These are phyloP conservation scores for Taxidea taxus DNA, from an alignment of 2,113 vertebrate species.

Conservation along the genomic window DNA sequence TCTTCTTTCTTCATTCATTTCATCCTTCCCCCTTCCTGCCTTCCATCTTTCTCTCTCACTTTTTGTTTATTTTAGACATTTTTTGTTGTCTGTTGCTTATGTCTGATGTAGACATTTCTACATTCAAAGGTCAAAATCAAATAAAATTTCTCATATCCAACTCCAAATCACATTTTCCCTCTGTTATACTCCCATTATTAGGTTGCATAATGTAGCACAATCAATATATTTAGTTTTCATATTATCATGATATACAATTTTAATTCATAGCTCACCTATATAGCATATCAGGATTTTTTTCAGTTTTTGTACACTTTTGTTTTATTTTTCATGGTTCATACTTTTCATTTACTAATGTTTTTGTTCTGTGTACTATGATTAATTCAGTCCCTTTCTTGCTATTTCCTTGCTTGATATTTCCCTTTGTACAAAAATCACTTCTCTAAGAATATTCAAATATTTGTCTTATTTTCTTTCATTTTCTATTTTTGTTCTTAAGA, in stretches of 20 bases:
- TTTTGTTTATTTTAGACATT: neutral
- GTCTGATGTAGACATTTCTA: neutral
- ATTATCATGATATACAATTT: neutral
- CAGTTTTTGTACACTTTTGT: neutral
- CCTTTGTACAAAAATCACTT: neutral
- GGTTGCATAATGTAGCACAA: neutral
- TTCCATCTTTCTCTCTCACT: no score
- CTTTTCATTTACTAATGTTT: neutral
- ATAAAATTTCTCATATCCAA: neutral
- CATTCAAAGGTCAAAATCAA: neutral
- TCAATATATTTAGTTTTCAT: neutral
- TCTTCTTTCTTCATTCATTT: neutral
- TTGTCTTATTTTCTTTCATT: neutral
- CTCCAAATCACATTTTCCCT: neutral
- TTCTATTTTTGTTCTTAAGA: neutral
- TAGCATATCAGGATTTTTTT: neutral
- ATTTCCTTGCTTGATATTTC: neutral
- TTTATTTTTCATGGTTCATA: neutral
- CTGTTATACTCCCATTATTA: neutral
- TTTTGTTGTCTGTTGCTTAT: neutral
- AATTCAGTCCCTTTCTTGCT: neutral
- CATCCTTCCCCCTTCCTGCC: neutral
- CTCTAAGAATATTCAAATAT: neutral
- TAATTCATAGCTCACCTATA: neutral
- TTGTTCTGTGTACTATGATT: neutral